A percentile compares a stretch with the other conserved stretches of the same genome.
These are phyloP conservation scores for Cynaeus angustus DNA, from an alignment of 2,888 invertebrate species.

Conservation along the genomic window DNA sequence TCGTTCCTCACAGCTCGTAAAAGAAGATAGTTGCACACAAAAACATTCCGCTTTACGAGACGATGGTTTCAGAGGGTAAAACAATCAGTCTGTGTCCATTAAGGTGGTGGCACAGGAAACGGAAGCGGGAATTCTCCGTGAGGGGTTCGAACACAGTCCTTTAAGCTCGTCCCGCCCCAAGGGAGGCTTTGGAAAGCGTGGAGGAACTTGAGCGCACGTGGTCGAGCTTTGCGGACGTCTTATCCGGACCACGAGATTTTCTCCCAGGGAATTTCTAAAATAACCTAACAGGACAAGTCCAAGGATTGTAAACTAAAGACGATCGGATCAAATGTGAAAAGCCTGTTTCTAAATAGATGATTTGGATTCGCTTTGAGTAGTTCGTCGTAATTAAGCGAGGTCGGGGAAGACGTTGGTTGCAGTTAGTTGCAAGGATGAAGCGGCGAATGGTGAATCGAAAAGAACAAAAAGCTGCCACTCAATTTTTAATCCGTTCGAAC, in stretches of 20 bases:
- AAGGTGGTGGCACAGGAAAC: constrained; percentile 55
- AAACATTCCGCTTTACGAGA: constrained; percentile 58
- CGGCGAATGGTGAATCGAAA: constrained; percentile 55
- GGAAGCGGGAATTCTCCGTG: constrained; percentile 58
- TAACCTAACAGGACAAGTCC: constrained; percentile 41
- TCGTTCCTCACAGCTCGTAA: constrained; percentile 59
- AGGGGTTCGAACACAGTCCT: constrained; percentile 56
- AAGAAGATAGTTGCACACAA: constrained; percentile 55
- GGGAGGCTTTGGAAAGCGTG: constrained; percentile 53
- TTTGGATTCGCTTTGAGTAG: no score
- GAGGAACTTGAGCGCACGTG: constrained; percentile 55
- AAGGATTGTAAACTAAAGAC: no score
- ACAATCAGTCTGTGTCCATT: constrained; percentile 63
- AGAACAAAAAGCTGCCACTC: constrained; percentile 61
- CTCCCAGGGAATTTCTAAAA: constrained; percentile 53
- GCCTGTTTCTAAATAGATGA: no score
- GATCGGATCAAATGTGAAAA: no score
- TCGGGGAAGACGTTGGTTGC: no score
- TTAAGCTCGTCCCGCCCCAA: constrained; percentile 55
- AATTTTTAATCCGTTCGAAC: constrained; percentile 65
- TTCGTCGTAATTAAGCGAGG: no score
- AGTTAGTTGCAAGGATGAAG: neutral
- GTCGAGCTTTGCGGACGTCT: constrained; percentile 58
- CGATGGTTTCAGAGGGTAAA: constrained; percentile 57
- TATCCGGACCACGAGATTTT: constrained; percentile 55